Conservation (phyloP, 2,797 vertebrate genomes). For the Trematomus bernacchii region DNA sequence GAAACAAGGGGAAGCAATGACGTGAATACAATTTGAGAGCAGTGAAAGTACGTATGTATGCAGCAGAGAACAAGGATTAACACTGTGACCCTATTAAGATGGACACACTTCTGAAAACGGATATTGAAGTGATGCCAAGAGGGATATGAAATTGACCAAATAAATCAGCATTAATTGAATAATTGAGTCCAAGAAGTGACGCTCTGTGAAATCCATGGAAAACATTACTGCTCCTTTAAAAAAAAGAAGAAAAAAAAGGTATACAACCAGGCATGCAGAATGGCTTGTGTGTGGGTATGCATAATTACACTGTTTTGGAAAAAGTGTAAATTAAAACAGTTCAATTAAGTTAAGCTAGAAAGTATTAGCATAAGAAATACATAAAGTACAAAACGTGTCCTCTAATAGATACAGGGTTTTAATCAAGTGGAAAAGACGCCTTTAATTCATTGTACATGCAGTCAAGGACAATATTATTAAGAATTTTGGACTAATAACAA, state of each 20-base stretch:
- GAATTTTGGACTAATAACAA: conserved; percentile 6
- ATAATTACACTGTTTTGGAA: conserved; percentile 15
- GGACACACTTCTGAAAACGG: background rate
- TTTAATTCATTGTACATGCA: conserved; percentile 7
- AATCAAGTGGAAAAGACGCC: conserved; percentile 22
- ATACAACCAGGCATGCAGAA: conserved; percentile 8
- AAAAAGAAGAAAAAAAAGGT: background rate
- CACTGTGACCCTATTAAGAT: background rate
- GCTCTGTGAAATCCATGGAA: background rate
- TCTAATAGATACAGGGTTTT: conserved; percentile 11
- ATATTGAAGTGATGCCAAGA: background rate
- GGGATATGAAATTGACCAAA: background rate
- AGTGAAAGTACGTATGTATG: background rate
- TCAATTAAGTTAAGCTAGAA: no score
- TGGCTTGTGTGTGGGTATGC: background rate
- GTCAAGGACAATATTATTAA: background rate
- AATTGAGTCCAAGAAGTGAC: background rate
- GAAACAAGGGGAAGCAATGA: background rate
- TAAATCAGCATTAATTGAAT: background rate
- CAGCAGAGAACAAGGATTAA: background rate
- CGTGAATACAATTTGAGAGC: background rate
- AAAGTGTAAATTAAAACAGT: no score
- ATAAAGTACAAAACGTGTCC: no score
- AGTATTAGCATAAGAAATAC: no score
- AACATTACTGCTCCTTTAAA: background rate